Conservation (phyloP, 2,888 invertebrate species). For the Epistrophe eligans region DNA sequence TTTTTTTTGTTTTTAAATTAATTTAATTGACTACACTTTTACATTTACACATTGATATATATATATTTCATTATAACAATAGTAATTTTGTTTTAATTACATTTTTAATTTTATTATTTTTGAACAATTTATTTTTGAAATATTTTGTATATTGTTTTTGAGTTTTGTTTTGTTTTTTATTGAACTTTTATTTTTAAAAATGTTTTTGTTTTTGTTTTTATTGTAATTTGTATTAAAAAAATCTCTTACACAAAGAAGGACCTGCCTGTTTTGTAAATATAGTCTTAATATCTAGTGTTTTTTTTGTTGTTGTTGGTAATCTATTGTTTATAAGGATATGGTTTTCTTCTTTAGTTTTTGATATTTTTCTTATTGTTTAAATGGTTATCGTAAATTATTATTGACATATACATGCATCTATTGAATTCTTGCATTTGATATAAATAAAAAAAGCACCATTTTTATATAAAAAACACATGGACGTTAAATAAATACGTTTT, state of each 20-base stretch:
- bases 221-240: conserved; percentile 45
- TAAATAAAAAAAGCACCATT: not conserved
- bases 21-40: conserved; percentile 73
- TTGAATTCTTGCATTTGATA: conserved; percentile 3
- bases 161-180: conserved; percentile 10
- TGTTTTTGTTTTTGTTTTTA: conserved; percentile 10
- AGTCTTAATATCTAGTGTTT: conserved; percentile 51
- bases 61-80: conserved; percentile 17
- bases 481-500: conserved; percentile 8
- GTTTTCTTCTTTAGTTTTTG: not conserved
- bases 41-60: conserved; percentile 71
- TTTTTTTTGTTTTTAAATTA: conserved; percentile 8
- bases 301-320: not conserved
- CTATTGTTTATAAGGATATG: conserved; percentile 11
- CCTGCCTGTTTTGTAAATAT: conserved; percentile 75
- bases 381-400: not conserved
- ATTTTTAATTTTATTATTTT: conserved; percentile 31
- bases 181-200: conserved; percentile 61
- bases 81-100: conserved; percentile 23
- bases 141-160: conserved; percentile 2
- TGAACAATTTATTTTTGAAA: conserved; percentile 16
- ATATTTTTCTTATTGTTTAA: not conserved
- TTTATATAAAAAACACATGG: not conserved
- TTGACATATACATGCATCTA: too few relatives aligned
- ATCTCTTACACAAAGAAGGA: conserved; percentile 69